phyloP scores from a whole-genome alignment of 1,140 invertebrate species.

The Dysdera silvatica region DNA sequence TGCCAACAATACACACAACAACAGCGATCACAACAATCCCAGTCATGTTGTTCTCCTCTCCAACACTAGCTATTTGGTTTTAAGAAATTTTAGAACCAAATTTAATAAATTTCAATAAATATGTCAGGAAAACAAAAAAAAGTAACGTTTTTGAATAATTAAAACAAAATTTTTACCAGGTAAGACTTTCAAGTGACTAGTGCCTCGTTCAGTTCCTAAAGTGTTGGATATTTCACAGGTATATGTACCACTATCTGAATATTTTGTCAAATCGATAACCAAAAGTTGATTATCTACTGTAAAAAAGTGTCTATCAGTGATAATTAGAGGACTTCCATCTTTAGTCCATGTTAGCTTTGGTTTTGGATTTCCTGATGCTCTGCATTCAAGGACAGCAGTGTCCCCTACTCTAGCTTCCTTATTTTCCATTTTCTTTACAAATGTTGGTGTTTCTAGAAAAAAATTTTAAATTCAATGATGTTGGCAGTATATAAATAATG shows the following conservation, averaged over 20 bases:
- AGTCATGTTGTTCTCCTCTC: conserved; percentile 61
- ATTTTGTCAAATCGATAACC: conserved; percentile 69
- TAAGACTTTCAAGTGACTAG: conserved; percentile 48
- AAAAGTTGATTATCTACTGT: conserved; percentile 76
- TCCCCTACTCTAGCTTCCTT: conserved; percentile 69
- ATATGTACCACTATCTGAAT: conserved; percentile 71
- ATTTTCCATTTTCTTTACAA: conserved; percentile 73
- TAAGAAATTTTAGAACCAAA: neutral
- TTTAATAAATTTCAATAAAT: neutral
- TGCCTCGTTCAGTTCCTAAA: conserved; percentile 48
- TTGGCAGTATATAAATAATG: too few relatives aligned
- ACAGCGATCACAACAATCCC: conserved; percentile 81
- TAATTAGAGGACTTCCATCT: conserved; percentile 60
- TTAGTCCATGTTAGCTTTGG: conserved; percentile 84
- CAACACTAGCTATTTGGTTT: neutral
- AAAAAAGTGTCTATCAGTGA: conserved; percentile 68
- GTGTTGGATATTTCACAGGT: conserved; percentile 76
- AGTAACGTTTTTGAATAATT: neutral
- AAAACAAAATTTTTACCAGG: conserved; percentile 44
- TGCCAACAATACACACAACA: conserved; percentile 78
- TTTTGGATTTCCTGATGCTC: conserved; percentile 67
- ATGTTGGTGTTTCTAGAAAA: conserved; percentile 66
- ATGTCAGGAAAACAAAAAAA: neutral
- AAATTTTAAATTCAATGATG: too few relatives aligned
- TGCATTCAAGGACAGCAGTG: conserved; percentile 76